Conservation (phyloP, 2,797 vertebrate species). For the Leptatherina wallacei region DNA sequence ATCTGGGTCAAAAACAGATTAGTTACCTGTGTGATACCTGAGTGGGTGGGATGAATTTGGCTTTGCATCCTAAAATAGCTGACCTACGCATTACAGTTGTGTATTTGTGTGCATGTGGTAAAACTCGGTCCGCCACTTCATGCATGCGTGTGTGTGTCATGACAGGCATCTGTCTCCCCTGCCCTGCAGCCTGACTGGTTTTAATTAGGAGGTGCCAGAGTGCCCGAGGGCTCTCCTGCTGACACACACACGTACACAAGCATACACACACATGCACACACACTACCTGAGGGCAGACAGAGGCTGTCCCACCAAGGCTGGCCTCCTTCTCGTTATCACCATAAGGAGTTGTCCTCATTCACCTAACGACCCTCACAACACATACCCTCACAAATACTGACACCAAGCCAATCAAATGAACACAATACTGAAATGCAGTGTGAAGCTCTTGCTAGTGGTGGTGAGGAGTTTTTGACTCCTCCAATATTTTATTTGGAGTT, state of each 20-base stretch:
- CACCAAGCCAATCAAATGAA: slow-evolving; percentile 54
- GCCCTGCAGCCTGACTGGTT: slow-evolving; percentile 89
- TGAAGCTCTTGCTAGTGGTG: slow-evolving; percentile 8
- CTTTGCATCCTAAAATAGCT: slow-evolving; percentile 67
- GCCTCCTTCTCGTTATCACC: slow-evolving; percentile 86
- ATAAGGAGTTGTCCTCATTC: slow-evolving; percentile 84
- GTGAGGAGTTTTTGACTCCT: slow-evolving; percentile 22
- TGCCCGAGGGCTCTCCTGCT: slow-evolving; percentile 86
- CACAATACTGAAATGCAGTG: slow-evolving; percentile 41
- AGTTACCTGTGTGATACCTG: slow-evolving; percentile 67
- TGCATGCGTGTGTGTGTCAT: slow-evolving; percentile 70
- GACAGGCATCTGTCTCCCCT: slow-evolving; percentile 89
- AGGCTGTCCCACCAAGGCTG: slow-evolving; percentile 81
- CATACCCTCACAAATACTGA: slow-evolving; percentile 54
- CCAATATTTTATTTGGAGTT: slow-evolving; percentile 38
- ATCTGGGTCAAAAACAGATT: slow-evolving; percentile 42
- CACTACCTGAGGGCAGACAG: slow-evolving; percentile 80
- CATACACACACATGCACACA: slow-evolving; percentile 57
- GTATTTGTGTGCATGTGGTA: slow-evolving; percentile 4
- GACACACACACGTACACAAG: slow-evolving; percentile 72
- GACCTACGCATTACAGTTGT: slow-evolving; percentile 65
- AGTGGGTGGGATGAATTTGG: slow-evolving; percentile 64
- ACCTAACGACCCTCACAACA: slow-evolving; percentile 73
- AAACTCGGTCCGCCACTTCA: no score
- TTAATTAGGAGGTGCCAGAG: slow-evolving; percentile 90